Conservation (phyloP, 2,797 vertebrate genomes). For the Catostomus latipinnis region DNA sequence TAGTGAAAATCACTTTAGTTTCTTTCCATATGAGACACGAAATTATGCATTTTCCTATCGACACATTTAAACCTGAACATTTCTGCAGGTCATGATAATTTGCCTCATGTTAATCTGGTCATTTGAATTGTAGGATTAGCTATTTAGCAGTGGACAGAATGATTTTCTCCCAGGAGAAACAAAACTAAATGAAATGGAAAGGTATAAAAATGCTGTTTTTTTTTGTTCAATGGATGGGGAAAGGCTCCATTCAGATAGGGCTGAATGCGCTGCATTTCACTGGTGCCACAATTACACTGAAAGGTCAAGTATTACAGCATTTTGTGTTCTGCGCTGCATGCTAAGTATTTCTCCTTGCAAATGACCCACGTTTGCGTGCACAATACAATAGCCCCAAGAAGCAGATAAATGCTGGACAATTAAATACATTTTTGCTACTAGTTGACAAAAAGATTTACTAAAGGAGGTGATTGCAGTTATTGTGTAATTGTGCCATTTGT, state of each 20-base stretch:
- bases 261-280: conserved; percentile 97
- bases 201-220: conserved; percentile 87
- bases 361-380: conserved; percentile 95
- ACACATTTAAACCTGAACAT: neutral
- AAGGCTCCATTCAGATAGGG: conserved; percentile 87
- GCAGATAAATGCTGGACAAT: conserved; percentile 97
- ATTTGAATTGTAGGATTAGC: conserved; percentile 80
- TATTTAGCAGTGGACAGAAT: conserved; percentile 83
- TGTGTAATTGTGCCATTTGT: conserved; percentile 89
- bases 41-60: conserved; percentile 3
- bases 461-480: conserved; percentile 96
- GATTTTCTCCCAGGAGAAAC: conserved; percentile 86
- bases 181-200: conserved; percentile 77
- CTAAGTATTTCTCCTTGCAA: conserved; percentile 98
- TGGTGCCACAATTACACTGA: conserved; percentile 98
- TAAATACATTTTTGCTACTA: conserved; percentile 93
- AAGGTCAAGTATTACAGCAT: conserved; percentile 99
- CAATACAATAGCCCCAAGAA: conserved; percentile 95
- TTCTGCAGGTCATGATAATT: conserved; percentile 23
- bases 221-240: conserved; percentile 84
- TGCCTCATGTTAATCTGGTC: neutral
- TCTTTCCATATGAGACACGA: conserved; percentile 32
- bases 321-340: conserved; percentile 98
- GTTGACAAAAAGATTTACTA: conserved; percentile 92
- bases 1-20: neutral